These are phyloP conservation scores for Eupithecia inturbata DNA, from an alignment of 2,888 invertebrate species.

Conservation along the genomic window DNA sequence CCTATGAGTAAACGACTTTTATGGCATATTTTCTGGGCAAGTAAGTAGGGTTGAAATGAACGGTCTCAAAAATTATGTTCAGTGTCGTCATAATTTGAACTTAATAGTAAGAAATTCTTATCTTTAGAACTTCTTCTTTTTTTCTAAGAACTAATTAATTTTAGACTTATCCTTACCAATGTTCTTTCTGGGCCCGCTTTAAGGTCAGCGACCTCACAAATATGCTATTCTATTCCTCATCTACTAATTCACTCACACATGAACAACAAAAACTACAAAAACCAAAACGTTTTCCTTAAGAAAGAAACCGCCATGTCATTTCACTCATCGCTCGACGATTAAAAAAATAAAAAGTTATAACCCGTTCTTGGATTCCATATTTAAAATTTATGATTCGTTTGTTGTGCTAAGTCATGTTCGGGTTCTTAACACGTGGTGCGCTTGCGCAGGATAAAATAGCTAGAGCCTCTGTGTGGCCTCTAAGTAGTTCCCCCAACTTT, in stretches of 20 bases:
- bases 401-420: slow-evolving; percentile 42
- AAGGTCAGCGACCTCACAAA: not conserved
- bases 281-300: slow-evolving; percentile 52
- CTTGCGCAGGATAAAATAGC: not conserved
- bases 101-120: too few species aligned
- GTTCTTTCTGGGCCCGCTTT: not conserved
- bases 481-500: too few species aligned
- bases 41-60: not conserved
- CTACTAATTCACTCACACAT: slow-evolving; percentile 14
- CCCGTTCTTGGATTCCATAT: slow-evolving; percentile 79
- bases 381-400: slow-evolving; percentile 76
- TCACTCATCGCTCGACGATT: slow-evolving; percentile 62
- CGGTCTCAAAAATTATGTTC: not conserved
- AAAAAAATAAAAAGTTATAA: slow-evolving; percentile 63
- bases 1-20: not conserved
- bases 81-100: too few species aligned
- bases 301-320: slow-evolving; percentile 66
- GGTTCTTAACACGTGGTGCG: not conserved
- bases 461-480: not conserved
- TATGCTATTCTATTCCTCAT: slow-evolving; percentile 3
- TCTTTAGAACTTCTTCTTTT: too few species aligned
- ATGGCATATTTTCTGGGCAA: not conserved
- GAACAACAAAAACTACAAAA: slow-evolving; percentile 31
- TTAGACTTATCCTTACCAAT: not conserved
- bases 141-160: not conserved